These are phyloP conservation scores for Anguilla japonica DNA, from an alignment of 2,113 vertebrate species.

Conservation along the genomic window DNA sequence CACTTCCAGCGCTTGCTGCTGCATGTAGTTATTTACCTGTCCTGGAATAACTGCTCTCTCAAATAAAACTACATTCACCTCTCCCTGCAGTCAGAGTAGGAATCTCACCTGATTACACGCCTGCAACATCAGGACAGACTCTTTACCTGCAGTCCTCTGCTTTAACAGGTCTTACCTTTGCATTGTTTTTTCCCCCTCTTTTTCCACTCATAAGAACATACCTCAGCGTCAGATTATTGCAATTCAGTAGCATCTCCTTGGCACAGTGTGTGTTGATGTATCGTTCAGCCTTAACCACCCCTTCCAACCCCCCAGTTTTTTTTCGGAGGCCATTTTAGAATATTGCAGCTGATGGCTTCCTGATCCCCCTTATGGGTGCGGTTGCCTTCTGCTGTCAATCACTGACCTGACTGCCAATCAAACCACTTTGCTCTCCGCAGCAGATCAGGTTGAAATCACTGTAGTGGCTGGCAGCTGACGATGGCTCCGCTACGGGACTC, in stretches of 20 bases:
- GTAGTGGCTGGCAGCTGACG: background rate
- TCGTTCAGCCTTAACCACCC: background rate
- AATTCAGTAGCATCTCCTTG: background rate
- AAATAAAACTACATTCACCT: background rate
- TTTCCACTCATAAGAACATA: constrained; percentile 7
- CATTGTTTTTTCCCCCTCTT: background rate
- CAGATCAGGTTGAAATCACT: background rate
- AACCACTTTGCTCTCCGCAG: background rate
- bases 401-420: background rate
- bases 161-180: background rate
- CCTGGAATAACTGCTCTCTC: background rate
- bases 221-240: constrained; percentile 12
- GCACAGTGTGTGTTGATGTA: background rate
- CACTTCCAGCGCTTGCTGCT: background rate
- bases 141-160: background rate
- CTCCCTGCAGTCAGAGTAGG: background rate
- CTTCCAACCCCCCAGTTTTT: no score
- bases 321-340: background rate
- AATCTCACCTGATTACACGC: constrained; percentile 30
- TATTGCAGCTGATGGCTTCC: background rate
- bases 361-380: background rate
- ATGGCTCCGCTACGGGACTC: background rate
- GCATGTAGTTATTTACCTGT: background rate
- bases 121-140: constrained; percentile 53
- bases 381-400: background rate